A percentile compares a stretch with the other conserved stretches of the same genome.
Evolutionary conservation across 2,888 invertebrate genomes (phyloP).

Genomic region (Pollenia griseotomentosa): DNA sequence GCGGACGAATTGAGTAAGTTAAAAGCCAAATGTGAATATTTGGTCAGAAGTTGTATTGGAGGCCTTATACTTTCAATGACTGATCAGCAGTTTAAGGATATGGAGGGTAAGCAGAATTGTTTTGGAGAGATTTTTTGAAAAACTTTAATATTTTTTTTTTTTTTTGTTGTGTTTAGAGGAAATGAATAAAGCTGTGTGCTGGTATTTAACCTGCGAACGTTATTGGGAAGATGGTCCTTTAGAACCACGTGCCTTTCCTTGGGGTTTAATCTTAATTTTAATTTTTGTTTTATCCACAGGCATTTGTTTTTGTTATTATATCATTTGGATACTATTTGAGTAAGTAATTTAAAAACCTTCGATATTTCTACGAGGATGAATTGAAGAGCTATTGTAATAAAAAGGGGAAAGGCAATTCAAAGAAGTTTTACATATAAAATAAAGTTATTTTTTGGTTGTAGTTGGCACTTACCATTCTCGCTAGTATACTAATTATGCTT

Average conservation of each 20-base stretch:
- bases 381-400: slow-evolving; percentile 14
- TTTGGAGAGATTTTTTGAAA: not conserved
- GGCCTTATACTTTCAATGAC: slow-evolving; percentile 92
- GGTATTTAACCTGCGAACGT: slow-evolving; percentile 95
- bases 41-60: slow-evolving; percentile 93
- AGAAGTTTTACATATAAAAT: not conserved
- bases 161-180: slow-evolving; percentile 87
- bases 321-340: slow-evolving; percentile 97
- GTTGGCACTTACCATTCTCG: too few species aligned
- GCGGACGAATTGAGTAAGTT: slow-evolving; percentile 91
- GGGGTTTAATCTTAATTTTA: slow-evolving; percentile 91
- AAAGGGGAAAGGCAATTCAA: not conserved
- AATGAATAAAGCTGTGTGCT: slow-evolving; percentile 94
- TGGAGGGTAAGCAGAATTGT: slow-evolving; percentile 88
- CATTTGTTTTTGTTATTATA: slow-evolving; percentile 95
- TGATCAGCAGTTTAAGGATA: slow-evolving; percentile 92
- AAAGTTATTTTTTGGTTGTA: too few species aligned
- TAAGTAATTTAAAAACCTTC: slow-evolving; percentile 85
- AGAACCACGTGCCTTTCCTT: slow-evolving; percentile 91
- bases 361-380: slow-evolving; percentile 53
- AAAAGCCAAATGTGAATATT: slow-evolving; percentile 89
- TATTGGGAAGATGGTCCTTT: slow-evolving; percentile 95
- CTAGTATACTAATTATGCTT: too few species aligned
- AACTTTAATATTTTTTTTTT: not conserved
- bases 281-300: slow-evolving; percentile 92